phyloP scores from a whole-genome alignment of 1,140 invertebrate genomes.

The Magallana gigas region DNA sequence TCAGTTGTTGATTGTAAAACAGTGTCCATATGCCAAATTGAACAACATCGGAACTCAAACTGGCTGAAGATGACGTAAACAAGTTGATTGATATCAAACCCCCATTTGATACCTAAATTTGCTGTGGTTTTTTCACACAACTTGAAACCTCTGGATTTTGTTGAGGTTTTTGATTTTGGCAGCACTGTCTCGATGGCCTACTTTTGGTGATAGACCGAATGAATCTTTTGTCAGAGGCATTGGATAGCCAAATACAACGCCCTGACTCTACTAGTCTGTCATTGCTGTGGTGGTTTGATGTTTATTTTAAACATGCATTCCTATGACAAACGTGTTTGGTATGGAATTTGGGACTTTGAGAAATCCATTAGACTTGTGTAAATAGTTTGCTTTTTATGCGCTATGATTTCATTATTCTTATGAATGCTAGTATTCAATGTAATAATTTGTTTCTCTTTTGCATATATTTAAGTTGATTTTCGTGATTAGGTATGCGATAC shows the following conservation, averaged over 20 bases:
- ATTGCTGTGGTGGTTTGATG: background rate
- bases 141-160: constrained; percentile 14
- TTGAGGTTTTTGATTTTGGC: background rate
- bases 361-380: background rate
- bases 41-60: background rate
- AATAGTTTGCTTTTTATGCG: background rate
- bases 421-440: background rate
- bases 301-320: background rate
- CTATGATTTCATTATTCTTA: background rate
- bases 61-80: background rate
- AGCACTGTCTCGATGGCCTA: background rate
- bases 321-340: background rate
- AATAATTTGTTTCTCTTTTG: background rate
- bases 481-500: background rate
- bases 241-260: no score
- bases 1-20: constrained; percentile 27
- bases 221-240: no score
- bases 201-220: background rate
- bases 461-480: background rate
- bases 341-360: constrained; percentile 4
- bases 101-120: constrained; percentile 32
- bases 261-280: no score
- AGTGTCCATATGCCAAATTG: constrained; percentile 22
- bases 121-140: constrained; percentile 8
- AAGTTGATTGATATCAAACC: background rate